Evolutionary conservation across 1,140 invertebrate species (phyloP).

Genomic region (Drosophila nannoptera): DNA sequence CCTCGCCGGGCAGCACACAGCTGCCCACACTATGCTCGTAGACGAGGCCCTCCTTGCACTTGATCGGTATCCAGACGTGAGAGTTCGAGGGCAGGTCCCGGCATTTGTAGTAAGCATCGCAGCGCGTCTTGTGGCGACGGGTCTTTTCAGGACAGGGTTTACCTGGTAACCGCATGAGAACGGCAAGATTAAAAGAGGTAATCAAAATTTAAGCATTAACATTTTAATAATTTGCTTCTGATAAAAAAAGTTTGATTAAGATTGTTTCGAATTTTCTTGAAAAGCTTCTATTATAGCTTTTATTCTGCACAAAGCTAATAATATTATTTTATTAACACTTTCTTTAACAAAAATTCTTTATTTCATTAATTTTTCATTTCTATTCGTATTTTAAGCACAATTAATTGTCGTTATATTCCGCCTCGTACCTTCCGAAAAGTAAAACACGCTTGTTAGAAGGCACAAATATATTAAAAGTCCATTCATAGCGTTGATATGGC

Average conservation of each 20-base stretch:
- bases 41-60: constrained; percentile 80
- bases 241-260: too few species aligned
- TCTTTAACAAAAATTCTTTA: too few species aligned
- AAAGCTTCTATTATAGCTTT: too few species aligned
- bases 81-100: constrained; percentile 79
- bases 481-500: constrained; percentile 43
- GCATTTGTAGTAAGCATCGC: constrained; percentile 80
- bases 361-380: neutral
- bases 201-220: constrained; percentile 1
- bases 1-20: constrained; percentile 80
- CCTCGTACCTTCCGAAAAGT: constrained; percentile 72
- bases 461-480: constrained; percentile 49
- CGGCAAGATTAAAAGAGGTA: constrained; percentile 17
- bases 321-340: too few species aligned
- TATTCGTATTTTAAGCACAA: neutral
- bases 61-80: constrained; percentile 80
- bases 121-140: constrained; percentile 80
- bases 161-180: constrained; percentile 35
- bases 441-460: constrained; percentile 57
- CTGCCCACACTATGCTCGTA: constrained; percentile 80
- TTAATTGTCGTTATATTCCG: neutral
- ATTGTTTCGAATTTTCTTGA: too few species aligned
- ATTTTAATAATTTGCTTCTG: neutral
- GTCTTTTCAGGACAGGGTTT: constrained; percentile 80
- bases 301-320: too few species aligned